phyloP scores from a whole-genome alignment of 2,113 vertebrate species.

The Aix galericulata region DNA sequence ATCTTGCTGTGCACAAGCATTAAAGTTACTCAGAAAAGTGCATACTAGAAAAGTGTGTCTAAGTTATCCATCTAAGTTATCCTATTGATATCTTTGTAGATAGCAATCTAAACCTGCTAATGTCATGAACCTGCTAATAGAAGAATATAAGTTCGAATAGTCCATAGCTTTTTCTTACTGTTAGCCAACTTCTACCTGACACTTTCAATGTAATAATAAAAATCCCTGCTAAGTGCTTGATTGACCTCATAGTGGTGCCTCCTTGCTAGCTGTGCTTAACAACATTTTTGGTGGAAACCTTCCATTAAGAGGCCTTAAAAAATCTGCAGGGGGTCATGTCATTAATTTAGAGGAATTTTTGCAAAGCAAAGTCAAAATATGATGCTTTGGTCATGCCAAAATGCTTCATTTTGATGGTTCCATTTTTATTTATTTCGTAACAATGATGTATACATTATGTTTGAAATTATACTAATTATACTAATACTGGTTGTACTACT shows the following conservation, averaged over 20 bases:
- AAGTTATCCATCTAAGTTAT: not conserved
- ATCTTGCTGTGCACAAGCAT: not conserved
- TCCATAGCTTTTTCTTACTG: not conserved
- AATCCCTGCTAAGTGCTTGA: constrained; percentile 1
- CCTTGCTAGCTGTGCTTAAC: not conserved
- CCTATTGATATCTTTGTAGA: not conserved
- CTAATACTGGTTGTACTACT: not conserved
- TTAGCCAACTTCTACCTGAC: not conserved
- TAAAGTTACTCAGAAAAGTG: not conserved
- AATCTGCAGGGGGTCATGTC: not conserved
- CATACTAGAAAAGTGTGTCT: not conserved
- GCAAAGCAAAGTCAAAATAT: not conserved
- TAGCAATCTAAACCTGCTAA: not conserved
- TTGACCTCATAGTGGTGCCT: not conserved
- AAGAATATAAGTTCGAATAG: not conserved
- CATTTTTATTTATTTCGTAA: constrained; percentile 45
- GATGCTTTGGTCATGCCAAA: constrained; percentile 2
- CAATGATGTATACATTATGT: constrained; percentile 6
- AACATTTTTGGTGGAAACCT: constrained; percentile 33
- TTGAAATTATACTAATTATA: not conserved
- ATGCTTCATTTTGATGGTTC: constrained; percentile 38
- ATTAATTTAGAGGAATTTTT: constrained; percentile 13
- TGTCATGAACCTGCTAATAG: too few relatives aligned
- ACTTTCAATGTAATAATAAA: not conserved
- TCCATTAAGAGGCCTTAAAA: constrained; percentile 1